Evolutionary conservation across 2,113 vertebrate genomes (phyloP).

Genomic region (Dromiciops gliroides): DNA sequence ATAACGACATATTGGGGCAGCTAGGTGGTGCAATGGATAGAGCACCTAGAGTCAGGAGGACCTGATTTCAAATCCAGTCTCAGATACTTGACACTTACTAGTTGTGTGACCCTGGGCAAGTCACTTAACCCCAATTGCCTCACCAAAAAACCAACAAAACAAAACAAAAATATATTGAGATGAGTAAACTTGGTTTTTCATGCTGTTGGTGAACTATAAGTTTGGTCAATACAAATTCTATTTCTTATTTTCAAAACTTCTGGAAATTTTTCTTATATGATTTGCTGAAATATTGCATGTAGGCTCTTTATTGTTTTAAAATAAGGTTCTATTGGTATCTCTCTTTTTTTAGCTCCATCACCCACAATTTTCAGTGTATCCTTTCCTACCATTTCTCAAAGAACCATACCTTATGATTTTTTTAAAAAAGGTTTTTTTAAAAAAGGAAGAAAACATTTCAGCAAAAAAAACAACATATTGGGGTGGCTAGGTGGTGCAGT

Average conservation of each 20-base stretch:
- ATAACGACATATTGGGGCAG: not conserved
- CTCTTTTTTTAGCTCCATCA: not conserved
- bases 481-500: too few relatives aligned
- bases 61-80: too few relatives aligned
- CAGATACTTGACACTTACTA: too few relatives aligned
- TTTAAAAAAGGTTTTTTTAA: not conserved
- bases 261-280: not conserved
- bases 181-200: not conserved
- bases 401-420: not conserved
- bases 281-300: not conserved
- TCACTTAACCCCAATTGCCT: too few relatives aligned
- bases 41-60: too few relatives aligned
- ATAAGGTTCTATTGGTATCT: not conserved
- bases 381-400: not conserved
- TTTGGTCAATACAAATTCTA: not conserved
- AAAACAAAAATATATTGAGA: too few relatives aligned
- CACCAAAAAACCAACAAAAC: too few relatives aligned
- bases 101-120: too few relatives aligned
- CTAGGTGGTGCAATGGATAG: too few relatives aligned
- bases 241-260: not conserved
- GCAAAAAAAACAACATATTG: not conserved
- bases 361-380: not conserved
- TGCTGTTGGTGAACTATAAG: not conserved
- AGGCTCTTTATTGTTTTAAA: not conserved
- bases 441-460: not conserved